These are phyloP conservation scores for Emmelina monodactyla DNA, from an alignment of 2,888 invertebrate species.

Conservation along the genomic window DNA sequence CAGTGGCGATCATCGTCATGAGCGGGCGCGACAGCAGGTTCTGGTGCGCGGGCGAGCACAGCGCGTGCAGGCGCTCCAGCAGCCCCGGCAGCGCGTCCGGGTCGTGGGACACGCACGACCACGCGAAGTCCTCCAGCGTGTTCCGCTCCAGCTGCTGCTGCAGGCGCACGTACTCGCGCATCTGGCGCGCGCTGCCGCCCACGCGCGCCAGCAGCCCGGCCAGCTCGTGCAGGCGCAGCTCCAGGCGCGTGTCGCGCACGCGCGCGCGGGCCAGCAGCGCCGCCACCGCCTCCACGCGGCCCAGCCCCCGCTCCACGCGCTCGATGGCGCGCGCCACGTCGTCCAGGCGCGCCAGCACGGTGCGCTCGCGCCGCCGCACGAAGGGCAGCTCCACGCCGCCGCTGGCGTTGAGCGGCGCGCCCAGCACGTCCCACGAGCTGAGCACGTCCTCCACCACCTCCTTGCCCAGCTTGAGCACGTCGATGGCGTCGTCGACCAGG, in stretches of 20 bases:
- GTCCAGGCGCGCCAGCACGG: constrained; percentile 59
- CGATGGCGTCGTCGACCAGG: constrained; percentile 66
- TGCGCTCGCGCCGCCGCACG: constrained; percentile 67
- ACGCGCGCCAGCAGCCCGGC: constrained; percentile 67
- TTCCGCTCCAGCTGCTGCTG: constrained; percentile 64
- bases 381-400: constrained; percentile 68
- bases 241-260: constrained; percentile 51
- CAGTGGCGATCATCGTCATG: constrained; percentile 36
- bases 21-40: constrained; percentile 53
- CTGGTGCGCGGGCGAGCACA: constrained; percentile 60
- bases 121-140: constrained; percentile 76
- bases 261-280: constrained; percentile 43
- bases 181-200: constrained; percentile 64
- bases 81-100: constrained; percentile 70
- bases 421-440: constrained; percentile 71
- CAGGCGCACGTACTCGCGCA: constrained; percentile 65
- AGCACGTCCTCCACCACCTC: constrained; percentile 68
- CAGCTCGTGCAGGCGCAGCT: constrained; percentile 69
- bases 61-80: constrained; percentile 71
- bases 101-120: constrained; percentile 73
- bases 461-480: constrained; percentile 65
- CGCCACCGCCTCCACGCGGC: constrained; percentile 31
- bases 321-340: constrained; percentile 36
- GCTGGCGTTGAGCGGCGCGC: constrained; percentile 57
- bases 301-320: constrained; percentile 32